Base-by-base conservation (phyloP, 2,113 vertebrate species). In the Ameiurus melas region DNA sequence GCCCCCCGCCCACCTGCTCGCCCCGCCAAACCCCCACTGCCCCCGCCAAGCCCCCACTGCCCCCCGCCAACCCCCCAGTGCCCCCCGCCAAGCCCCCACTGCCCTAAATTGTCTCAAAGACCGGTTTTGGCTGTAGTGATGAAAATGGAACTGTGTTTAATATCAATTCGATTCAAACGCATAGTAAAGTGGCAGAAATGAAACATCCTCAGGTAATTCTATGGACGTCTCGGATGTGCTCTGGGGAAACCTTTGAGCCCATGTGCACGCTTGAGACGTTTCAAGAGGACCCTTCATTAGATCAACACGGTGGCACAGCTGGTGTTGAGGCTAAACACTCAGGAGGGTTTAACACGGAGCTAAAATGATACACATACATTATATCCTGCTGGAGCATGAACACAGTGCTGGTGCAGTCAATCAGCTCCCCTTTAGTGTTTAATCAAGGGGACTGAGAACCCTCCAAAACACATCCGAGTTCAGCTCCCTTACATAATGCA, bases 401-500 rank as follows among this genome's bases (percentile, higher is more conserved):
- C 83, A 64, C 64, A 77, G 55, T 73, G 73, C 27, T 16, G 87
- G 58, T 47, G 75, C 30, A 70, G 80, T 90, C 85, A 86, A 55
- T 91, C 88, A 90, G 85, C 92, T 87, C 84, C 87, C 85, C 86
- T 86, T 27, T 80, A 88, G 88, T 92, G 91, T 87, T 93, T 86
- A 84, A 92, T 93, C 90, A 92, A 93, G 91, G 89, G 88, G 57
- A 71, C 88, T 92, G 92, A 93, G 90, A 90, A 81, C 92, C 90
- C 91, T 92, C 89, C 80, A 87, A 80, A 93, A 92, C 91, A 85
- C 89, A 93, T 90, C 88, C 62, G 60, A 90, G 86, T 92, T 92
- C 91, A 93, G n/a, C 87, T 88, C 64, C 70, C 90, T 90, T 89
- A 88, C 89, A 90, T 90, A 91, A 89, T 87, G 82, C 91, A 88